A percentile compares a stretch with the other conserved stretches of the same genome.
phyloP scores from a whole-genome alignment of 2,888 invertebrate genomes.

The Eucera pruinosa region DNA sequence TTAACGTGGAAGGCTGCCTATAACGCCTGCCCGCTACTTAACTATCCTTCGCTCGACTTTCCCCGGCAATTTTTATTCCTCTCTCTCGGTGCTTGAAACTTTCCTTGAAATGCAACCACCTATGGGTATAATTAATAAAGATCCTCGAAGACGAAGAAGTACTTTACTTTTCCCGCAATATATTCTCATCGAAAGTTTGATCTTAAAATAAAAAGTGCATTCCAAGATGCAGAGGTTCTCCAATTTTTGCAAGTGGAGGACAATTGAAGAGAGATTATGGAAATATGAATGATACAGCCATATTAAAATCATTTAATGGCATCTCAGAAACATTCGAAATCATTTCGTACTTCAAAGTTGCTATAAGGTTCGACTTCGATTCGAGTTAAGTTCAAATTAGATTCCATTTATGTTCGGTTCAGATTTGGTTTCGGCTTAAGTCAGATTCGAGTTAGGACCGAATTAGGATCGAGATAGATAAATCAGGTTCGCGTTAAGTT shows the following conservation, averaged over 20 bases:
- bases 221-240: too few species aligned
- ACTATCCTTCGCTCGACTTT: slow-evolving; percentile 38
- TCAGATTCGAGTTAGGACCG: too few species aligned
- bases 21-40: slow-evolving; percentile 52
- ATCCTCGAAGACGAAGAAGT: neutral
- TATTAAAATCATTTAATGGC: neutral
- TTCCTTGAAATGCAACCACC: slow-evolving; percentile 14
- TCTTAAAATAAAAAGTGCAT: neutral
- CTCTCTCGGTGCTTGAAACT: slow-evolving; percentile 39
- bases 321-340: too few species aligned
- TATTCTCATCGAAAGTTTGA: neutral
- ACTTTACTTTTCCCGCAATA: neutral
- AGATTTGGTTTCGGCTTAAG: too few species aligned
- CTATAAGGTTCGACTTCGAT: too few species aligned
- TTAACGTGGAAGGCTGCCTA: slow-evolving; percentile 36
- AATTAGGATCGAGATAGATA: too few species aligned
- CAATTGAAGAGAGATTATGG: neutral
- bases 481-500: too few species aligned
- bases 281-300: neutral
- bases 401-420: too few species aligned
- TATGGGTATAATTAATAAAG: slow-evolving; percentile 34
- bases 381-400: too few species aligned
- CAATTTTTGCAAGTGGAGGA: too few species aligned
- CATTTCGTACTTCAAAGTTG: too few species aligned
- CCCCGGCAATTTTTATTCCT: neutral